Evolutionary conservation across 2,888 invertebrate species (phyloP), one percentile per base, ranked within the genome.

Genomic region (Andrena bucephala): DNA sequence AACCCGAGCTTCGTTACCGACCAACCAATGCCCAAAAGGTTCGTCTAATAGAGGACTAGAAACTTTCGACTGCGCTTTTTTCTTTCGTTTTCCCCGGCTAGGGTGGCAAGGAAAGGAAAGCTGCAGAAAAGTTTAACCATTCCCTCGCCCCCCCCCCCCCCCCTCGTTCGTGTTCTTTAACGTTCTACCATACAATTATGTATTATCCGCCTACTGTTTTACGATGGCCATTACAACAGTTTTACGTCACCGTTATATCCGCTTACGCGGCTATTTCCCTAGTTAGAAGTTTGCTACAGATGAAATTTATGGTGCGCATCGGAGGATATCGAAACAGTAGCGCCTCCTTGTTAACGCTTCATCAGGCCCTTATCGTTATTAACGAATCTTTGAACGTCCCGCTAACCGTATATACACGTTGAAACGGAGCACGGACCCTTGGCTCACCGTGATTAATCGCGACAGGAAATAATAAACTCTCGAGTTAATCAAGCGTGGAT

Each of bases 291-390:
- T 70, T 54, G 3, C 42, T 10, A 57, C 33, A 31, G 65, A 42
- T 73, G 54, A 71, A 67, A 77, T 77, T 71, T 67, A 67, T 36
- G 27, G 13, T 27, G 33, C 8, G 29, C 63, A n/a, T 59, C 60
- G 75, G 33, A 27, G 54, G 57, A 69, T 48, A 60, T 67, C 50
- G 80, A 67, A 66, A 69, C 29, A 63, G 60, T 60, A 62, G n/a
- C 67, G n/a, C n/a, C 16, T 66, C 16, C 60, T 74, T 67, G 77
- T 78, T 74, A 78, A 36, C 68, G 68, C 62, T 48, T 63, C 54
- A 16, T 77, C 59, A 13, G 29, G 42, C 8, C 48, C 62, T 62
- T 31, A 8, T 27, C 29, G 27, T 20, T n/a, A 50, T 8, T 27
- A 36, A 75, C 29, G 48, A 60, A 52, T 60, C 50, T 48, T 70